Evolutionary conservation across 2,113 vertebrate genomes (phyloP).

Genomic region (Nasalis larvatus): DNA sequence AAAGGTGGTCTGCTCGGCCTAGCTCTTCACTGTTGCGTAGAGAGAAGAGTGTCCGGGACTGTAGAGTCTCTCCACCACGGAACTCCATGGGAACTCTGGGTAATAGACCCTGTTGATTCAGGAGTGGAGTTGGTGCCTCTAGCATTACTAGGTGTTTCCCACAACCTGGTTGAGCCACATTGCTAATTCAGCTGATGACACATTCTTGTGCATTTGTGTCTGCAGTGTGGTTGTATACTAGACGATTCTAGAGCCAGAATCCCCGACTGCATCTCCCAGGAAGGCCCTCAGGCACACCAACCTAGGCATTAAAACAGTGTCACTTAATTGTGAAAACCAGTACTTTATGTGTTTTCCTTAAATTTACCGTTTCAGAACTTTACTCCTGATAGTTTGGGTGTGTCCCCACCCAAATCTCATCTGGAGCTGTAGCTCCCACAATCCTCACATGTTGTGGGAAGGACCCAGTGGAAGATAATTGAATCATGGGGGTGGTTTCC

Average conservation of each 20-base stretch:
- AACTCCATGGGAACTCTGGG: too few relatives aligned
- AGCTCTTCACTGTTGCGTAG: neutral
- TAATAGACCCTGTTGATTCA: neutral
- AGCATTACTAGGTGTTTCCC: neutral
- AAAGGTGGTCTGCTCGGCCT: neutral
- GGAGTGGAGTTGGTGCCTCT: neutral
- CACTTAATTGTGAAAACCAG: neutral
- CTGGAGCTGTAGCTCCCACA: too few relatives aligned
- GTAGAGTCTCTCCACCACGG: neutral
- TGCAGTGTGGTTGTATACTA: neutral
- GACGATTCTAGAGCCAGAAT: neutral
- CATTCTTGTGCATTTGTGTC: neutral
- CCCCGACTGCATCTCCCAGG: neutral
- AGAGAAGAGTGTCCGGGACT: neutral
- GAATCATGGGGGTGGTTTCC: too few relatives aligned
- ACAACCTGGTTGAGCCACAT: neutral
- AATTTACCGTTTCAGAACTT: neutral
- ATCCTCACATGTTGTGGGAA: too few relatives aligned
- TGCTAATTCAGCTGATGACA: neutral
- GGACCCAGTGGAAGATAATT: too few relatives aligned
- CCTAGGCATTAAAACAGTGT: neutral
- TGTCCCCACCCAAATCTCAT: too few relatives aligned
- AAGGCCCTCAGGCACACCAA: neutral
- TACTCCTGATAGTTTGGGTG: neutral
- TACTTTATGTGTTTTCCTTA: neutral